Conservation (phyloP, 2,113 vertebrate genomes). For the Myiozetetes cayanensis region DNA sequence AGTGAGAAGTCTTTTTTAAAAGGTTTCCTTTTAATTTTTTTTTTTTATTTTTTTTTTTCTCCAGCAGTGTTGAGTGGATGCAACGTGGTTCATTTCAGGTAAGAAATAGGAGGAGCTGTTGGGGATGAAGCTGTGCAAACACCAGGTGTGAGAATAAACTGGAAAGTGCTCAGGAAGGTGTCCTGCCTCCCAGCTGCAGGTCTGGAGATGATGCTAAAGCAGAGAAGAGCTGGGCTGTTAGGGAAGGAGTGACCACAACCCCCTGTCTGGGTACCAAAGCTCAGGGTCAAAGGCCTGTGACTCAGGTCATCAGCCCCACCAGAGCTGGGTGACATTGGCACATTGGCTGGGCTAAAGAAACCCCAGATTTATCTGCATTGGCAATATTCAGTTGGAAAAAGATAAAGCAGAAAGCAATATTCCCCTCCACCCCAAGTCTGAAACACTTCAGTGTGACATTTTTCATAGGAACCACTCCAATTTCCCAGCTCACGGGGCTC, state of each 20-base stretch:
- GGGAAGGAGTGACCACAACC: neutral
- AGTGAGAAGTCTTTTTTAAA: neutral
- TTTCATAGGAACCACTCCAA: neutral
- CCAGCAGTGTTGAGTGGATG: neutral
- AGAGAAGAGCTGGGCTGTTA: neutral
- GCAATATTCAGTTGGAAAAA: neutral
- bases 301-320: neutral
- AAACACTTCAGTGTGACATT: neutral
- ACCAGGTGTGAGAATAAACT: neutral
- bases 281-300: neutral
- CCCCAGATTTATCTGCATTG: neutral
- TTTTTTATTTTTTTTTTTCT: neutral
- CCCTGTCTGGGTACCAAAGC: neutral
- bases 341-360: neutral
- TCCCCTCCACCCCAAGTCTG: neutral
- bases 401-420: neutral
- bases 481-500: neutral
- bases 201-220: neutral
- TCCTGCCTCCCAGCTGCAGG: neutral
- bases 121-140: neutral
- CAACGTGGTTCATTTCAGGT: neutral
- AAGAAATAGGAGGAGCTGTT: neutral
- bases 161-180: neutral
- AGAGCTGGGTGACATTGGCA: neutral
- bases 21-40: neutral